These are phyloP conservation scores for Drosophila emarginata DNA, from an alignment of 2,888 invertebrate species.

Conservation along the genomic window DNA sequence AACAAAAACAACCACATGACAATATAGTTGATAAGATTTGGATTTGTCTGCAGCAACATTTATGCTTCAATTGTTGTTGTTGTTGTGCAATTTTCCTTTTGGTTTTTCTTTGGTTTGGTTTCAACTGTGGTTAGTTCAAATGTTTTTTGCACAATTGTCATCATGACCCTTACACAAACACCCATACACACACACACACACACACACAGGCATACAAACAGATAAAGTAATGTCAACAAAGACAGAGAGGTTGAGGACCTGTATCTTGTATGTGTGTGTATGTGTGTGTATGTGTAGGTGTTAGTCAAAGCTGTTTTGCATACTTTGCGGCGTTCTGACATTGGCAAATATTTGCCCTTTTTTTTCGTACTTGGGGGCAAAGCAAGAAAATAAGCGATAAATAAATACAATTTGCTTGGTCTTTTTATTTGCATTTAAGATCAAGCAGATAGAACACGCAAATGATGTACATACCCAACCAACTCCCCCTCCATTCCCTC, in stretches of 20 bases:
- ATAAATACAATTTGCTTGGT: conserved; percentile 72
- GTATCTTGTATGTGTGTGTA: too few relatives aligned
- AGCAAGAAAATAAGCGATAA: conserved; percentile 74
- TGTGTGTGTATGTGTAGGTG: conserved; percentile 50
- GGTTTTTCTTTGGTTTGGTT: conserved; percentile 67
- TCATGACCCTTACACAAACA: conserved; percentile 65
- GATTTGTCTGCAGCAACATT: conserved; percentile 63
- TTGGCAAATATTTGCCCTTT: conserved; percentile 72
- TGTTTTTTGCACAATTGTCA: conserved; percentile 67
- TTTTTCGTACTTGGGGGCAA: conserved; percentile 45
- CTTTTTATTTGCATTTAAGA: conserved; percentile 71
- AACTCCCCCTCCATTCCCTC: neutral
- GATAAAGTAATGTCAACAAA: conserved; percentile 30
- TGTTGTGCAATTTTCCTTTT: conserved; percentile 59
- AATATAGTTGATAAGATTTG: conserved; percentile 71
- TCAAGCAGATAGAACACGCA: conserved; percentile 69
- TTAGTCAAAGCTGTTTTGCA: conserved; percentile 71
- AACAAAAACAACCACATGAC: conserved; percentile 24
- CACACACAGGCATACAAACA: neutral
- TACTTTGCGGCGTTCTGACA: conserved; percentile 67
- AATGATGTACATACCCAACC: conserved; percentile 24
- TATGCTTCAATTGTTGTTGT: conserved; percentile 45
- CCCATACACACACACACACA: conserved; percentile 24
- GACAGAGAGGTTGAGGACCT: neutral
- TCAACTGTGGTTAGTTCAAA: conserved; percentile 37